phyloP scores from a whole-genome alignment of 1,140 invertebrate genomes.

The Atta colombica region DNA sequence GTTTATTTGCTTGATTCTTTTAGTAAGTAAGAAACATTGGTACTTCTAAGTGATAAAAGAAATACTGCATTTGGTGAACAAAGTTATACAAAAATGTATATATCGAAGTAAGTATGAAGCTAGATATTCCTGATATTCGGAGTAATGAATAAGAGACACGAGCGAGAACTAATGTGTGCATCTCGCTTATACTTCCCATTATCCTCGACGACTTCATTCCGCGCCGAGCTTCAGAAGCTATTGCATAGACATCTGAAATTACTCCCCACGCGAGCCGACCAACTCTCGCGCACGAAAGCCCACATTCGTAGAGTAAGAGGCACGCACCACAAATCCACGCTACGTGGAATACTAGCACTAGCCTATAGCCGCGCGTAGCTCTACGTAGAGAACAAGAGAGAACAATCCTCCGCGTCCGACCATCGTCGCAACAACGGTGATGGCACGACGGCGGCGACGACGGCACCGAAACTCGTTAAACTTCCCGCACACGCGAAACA shows the following conservation, averaged over 20 bases:
- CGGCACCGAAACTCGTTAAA: conserved; percentile 58
- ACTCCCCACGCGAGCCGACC: conserved; percentile 22
- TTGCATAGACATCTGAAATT: conserved; percentile 44
- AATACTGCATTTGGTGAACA: background rate
- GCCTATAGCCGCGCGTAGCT: background rate
- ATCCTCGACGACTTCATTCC: conserved; percentile 47
- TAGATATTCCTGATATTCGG: background rate
- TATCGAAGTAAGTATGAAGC: background rate
- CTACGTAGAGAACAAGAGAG: conserved; percentile 34
- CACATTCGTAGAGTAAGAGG: conserved; percentile 42
- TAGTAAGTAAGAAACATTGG: no score
- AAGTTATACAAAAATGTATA: background rate
- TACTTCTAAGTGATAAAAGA: no score
- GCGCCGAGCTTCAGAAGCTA: conserved; percentile 45
- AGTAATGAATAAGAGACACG: conserved; percentile 21
- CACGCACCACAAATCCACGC: conserved; percentile 59
- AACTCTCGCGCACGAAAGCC: conserved; percentile 21
- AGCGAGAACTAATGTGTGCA: background rate
- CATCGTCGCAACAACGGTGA: background rate
- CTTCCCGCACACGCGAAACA: conserved; percentile 50
- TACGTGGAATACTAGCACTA: conserved; percentile 47
- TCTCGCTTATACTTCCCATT: conserved; percentile 52
- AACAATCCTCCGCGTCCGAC: background rate
- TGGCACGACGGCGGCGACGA: background rate
- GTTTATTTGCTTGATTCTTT: no score